phyloP scores from a whole-genome alignment of 2,113 vertebrate genomes.

The Sinocyclocheilus maitianheensis region DNA sequence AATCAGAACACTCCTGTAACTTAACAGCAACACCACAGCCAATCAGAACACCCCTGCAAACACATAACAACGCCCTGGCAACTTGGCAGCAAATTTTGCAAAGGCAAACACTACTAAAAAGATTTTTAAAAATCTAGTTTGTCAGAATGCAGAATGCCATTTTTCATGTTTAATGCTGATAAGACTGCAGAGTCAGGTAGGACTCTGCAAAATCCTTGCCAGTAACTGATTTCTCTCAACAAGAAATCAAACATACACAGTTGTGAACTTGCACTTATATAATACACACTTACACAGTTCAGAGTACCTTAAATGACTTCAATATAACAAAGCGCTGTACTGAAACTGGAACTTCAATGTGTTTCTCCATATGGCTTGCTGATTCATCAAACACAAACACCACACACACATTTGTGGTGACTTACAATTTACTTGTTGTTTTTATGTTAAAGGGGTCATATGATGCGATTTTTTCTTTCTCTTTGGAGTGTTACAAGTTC shows the following conservation, averaged over 20 bases:
- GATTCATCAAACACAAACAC: conserved; percentile 29
- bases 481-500: too few species aligned
- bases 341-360: conserved; percentile 32
- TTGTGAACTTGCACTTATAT: background rate
- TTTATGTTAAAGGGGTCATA: background rate
- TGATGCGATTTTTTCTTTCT: too few species aligned
- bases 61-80: background rate
- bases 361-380: conserved; percentile 18
- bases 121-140: background rate
- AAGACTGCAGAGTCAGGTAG: background rate
- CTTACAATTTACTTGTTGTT: background rate
- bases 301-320: background rate
- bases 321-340: background rate
- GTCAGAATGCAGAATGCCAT: background rate
- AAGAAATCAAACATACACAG: background rate
- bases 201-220: conserved; percentile 5
- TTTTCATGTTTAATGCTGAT: conserved; percentile 13
- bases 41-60: background rate
- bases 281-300: background rate
- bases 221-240: background rate
- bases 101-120: background rate
- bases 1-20: background rate
- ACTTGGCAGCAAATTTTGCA: background rate
- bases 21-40: too few species aligned
- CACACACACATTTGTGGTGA: background rate